phyloP scores from a whole-genome alignment of 2,888 invertebrate species.

The Cantharis rustica region DNA sequence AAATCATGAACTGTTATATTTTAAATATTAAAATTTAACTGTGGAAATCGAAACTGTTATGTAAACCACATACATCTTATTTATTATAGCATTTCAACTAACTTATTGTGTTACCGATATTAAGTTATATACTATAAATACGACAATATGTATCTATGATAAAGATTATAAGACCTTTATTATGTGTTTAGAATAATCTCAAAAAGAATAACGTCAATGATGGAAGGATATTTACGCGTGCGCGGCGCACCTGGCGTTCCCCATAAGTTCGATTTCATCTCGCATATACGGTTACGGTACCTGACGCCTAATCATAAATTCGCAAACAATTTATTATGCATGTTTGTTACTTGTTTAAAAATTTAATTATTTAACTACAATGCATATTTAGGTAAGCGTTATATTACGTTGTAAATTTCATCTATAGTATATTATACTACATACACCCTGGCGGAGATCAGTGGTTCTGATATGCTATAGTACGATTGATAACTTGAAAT shows the following conservation, averaged over 20 bases:
- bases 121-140: neutral
- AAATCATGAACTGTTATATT: neutral
- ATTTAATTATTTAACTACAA: slow-evolving; percentile 10
- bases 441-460: neutral
- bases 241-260: slow-evolving; percentile 48
- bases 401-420: neutral
- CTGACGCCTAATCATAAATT: slow-evolving; percentile 34
- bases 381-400: slow-evolving; percentile 21
- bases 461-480: neutral
- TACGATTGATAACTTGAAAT: neutral
- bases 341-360: slow-evolving; percentile 28
- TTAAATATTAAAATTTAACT: neutral
- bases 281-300: slow-evolving; percentile 23
- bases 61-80: neutral
- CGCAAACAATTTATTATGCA: slow-evolving; percentile 33
- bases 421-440: neutral
- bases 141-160: neutral
- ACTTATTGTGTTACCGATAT: neutral
- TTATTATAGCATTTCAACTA: neutral
- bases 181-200: neutral
- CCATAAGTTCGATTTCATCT: slow-evolving; percentile 28
- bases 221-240: slow-evolving; percentile 45
- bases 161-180: neutral
- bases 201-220: slow-evolving; percentile 46
- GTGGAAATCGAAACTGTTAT: neutral